Conservation (phyloP, 2,113 vertebrate genomes). For the Hemibagrus wyckioides region DNA sequence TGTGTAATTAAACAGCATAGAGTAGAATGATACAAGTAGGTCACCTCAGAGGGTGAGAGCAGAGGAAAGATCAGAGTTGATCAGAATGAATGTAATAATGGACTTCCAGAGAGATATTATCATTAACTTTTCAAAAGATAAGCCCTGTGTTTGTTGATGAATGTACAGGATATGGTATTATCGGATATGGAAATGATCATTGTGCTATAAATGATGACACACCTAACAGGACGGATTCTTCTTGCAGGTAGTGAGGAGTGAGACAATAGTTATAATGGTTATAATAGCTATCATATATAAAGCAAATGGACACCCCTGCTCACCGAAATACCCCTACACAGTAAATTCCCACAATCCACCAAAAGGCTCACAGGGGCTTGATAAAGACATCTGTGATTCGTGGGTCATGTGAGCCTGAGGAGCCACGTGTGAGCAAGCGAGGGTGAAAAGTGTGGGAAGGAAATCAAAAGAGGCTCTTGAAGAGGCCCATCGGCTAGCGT, state of each 20-base stretch:
- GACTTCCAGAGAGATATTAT: background rate
- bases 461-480: conserved; percentile 79
- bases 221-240: background rate
- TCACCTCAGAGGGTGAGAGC: conserved; percentile 22
- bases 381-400: conserved; percentile 57
- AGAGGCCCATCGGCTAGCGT: conserved; percentile 61
- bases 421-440: conserved; percentile 61
- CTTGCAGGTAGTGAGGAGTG: background rate
- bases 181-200: background rate
- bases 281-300: conserved; percentile 26
- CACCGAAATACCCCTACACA: conserved; percentile 19
- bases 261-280: conserved; percentile 10
- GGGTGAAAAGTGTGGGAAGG: conserved; percentile 78
- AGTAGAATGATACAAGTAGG: conserved; percentile 37
- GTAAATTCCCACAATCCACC: conserved; percentile 41
- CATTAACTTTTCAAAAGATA: background rate
- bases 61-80: background rate
- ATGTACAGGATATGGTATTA: background rate
- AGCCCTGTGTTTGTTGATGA: background rate
- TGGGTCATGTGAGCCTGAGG: conserved; percentile 54
- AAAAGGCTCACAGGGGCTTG: conserved; percentile 30
- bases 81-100: background rate
- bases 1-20: conserved; percentile 38
- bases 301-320: background rate
- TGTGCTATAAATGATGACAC: conserved; percentile 12